Base-by-base conservation (phyloP, 2,888 invertebrate genomes). In the Capitulum mitella region DNA sequence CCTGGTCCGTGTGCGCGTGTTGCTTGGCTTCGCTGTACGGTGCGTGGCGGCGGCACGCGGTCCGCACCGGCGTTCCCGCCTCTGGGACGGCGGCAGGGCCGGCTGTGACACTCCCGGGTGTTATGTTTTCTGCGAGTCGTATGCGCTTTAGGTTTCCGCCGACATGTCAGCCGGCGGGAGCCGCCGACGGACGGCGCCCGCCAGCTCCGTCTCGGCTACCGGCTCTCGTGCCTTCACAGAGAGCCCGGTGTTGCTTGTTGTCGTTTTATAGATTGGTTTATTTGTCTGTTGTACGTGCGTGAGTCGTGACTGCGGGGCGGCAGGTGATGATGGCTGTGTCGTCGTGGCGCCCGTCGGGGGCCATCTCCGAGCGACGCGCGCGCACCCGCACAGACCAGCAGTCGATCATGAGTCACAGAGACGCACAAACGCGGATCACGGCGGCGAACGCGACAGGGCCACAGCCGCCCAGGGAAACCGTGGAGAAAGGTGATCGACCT, bases 91-190 rank as follows among this genome's bases (percentile, higher is more conserved):
- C n/a, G n/a, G n/a, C n/a, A n/a, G n/a, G n/a, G n/a, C n/a, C n/a
- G n/a, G n/a, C n/a, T n/a, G n/a, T n/a, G n/a, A n/a, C n/a, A n/a
- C n/a, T n/a, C n/a, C n/a, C n/a, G n/a, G n/a, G n/a, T n/a, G 54
- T 70, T 37, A 40, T 40, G 70, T 70, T 70, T 70, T 70, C 70
- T 70, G 70, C 40, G 70, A 40, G 70, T 40, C 70, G 40, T 40
- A 70, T 70, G 70, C 40, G 70, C 70, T 70, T 70, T 40, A 70
- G 70, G 37, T 70, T 6, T 29, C 64, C 34, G 64, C 34, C 34
- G 32, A n/a, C n/a, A n/a, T n/a, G n/a, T n/a, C n/a, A n/a, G n/a
- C n/a, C 34, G 16, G 64, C 19, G 34, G 14, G 34, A 19, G 64
- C 34, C 64, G 64, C 34, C 64, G 64, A 16, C 64, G 64, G 34